Evolutionary conservation across 2,888 invertebrate genomes (phyloP).

Genomic region (Salticus scenicus): DNA sequence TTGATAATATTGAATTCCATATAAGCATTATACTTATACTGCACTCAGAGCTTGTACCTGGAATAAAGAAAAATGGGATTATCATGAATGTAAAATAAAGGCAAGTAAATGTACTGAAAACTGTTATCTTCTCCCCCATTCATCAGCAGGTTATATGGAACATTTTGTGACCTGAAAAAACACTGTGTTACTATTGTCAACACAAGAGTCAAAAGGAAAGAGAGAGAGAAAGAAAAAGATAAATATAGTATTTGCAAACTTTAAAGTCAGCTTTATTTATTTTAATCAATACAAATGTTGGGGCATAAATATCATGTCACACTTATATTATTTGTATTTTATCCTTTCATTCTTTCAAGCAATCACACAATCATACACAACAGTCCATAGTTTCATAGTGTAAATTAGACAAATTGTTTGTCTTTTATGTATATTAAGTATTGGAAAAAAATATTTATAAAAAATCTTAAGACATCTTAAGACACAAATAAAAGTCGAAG

Average conservation of each 20-base stretch:
- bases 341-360: conserved; percentile 20
- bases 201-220: conserved; percentile 46
- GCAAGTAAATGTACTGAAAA: conserved; percentile 15
- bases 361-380: conserved; percentile 4
- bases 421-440: neutral
- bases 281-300: neutral
- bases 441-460: neutral
- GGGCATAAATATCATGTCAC: neutral
- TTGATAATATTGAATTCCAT: no score
- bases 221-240: no score
- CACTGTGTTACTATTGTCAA: conserved; percentile 57
- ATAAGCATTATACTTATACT: no score
- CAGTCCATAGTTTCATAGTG: conserved; percentile 33
- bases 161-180: conserved; percentile 64
- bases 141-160: conserved; percentile 20
- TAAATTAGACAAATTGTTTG: neutral
- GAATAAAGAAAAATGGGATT: conserved; percentile 47
- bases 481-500: no score
- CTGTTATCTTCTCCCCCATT: conserved; percentile 42
- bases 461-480: no score
- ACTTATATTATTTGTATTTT: neutral
- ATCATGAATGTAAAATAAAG: conserved; percentile 19
- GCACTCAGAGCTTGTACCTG: conserved; percentile 40
- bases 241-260: neutral
- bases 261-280: neutral